Conservation (phyloP, 2,888 invertebrate species). For the Calameuta pallipes region DNA sequence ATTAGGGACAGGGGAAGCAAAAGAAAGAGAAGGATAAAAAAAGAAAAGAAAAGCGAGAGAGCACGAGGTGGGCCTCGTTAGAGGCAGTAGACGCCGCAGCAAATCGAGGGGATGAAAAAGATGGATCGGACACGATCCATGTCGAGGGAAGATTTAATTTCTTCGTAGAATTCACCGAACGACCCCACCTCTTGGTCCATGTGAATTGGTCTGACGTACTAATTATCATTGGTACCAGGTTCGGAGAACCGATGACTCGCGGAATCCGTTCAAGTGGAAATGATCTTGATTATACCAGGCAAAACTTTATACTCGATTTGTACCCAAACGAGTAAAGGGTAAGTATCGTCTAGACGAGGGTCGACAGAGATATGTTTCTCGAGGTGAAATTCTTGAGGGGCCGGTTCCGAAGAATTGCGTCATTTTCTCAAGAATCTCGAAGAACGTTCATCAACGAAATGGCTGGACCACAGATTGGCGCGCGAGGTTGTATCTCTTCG, state of each 20-base stretch:
- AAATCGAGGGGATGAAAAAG: not conserved
- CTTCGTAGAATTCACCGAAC: not conserved
- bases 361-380: not conserved
- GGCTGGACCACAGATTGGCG: not conserved
- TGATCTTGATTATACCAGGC: not conserved
- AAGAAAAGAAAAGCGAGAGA: slow-evolving; percentile 16
- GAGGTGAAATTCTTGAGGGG: not conserved
- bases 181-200: not conserved
- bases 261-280: not conserved
- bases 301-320: not conserved
- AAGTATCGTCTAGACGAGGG: not conserved
- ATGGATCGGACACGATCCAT: not conserved
- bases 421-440: not conserved
- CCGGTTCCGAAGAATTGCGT: not conserved
- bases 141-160: not conserved
- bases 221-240: not conserved
- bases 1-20: not conserved
- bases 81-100: not conserved
- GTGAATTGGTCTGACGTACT: not conserved
- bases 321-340: not conserved
- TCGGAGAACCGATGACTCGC: not conserved
- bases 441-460: not conserved
- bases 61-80: not conserved
- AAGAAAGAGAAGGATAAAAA: slow-evolving; percentile 12
- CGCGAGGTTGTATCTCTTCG: not conserved